Evolutionary conservation across 2,797 vertebrate genomes (phyloP).

Genomic region (Picus viridis): DNA sequence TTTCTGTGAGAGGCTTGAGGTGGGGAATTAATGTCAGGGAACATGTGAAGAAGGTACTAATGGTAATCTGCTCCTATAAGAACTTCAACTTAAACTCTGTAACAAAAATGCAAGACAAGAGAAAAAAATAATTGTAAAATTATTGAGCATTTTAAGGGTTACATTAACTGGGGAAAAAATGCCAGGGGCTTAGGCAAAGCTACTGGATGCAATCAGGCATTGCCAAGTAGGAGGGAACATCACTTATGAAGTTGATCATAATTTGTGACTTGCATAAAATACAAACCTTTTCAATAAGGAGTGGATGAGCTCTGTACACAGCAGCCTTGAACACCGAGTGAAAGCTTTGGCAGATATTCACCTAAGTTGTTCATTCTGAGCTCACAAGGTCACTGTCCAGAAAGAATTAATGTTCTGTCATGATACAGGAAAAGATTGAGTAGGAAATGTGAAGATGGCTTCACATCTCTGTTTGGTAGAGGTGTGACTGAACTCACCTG

Average conservation of each 20-base stretch:
- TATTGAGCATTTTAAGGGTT: background rate
- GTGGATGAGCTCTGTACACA: background rate
- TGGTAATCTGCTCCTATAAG: slow-evolving; percentile 1
- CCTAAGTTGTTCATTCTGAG: background rate
- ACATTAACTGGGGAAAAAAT: background rate
- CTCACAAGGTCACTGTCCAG: background rate
- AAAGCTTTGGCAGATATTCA: background rate
- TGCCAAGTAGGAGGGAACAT: background rate
- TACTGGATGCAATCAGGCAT: background rate
- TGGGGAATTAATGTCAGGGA: slow-evolving; percentile 7
- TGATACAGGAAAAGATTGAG: background rate
- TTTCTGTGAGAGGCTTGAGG: background rate
- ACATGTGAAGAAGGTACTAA: background rate
- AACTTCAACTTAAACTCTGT: background rate
- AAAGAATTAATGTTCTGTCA: background rate
- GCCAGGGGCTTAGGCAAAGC: background rate
- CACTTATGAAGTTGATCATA: background rate
- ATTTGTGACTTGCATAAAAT: background rate
- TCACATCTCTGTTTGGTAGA: background rate
- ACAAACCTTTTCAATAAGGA: background rate
- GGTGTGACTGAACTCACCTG: background rate
- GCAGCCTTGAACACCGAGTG: background rate
- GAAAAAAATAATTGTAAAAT: background rate
- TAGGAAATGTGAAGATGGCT: background rate
- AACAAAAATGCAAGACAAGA: background rate